phyloP scores from a whole-genome alignment of 2,888 invertebrate genomes.

The Lasius platythorax region DNA sequence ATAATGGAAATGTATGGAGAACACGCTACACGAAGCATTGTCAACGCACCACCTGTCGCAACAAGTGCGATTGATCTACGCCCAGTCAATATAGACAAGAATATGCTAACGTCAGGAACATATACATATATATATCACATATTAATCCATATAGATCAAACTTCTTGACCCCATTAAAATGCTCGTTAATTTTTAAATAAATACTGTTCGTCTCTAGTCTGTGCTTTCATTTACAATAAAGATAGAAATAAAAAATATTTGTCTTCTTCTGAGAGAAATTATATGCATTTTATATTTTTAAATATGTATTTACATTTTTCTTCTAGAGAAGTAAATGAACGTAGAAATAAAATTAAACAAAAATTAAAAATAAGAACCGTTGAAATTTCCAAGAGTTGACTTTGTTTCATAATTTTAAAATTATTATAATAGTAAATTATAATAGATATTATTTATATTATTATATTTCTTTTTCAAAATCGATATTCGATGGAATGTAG shows the following conservation, averaged over 20 bases:
- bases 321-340: not conserved
- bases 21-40: constrained; percentile 57
- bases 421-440: not conserved
- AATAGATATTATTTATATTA: not conserved
- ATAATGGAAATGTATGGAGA: constrained; percentile 72
- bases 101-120: constrained; percentile 36
- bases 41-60: constrained; percentile 58
- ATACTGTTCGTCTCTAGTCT: not conserved
- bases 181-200: not conserved
- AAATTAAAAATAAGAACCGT: not conserved
- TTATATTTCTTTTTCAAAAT: not conserved
- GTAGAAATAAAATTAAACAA: not conserved
- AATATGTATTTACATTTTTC: not conserved
- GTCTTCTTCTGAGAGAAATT: not conserved
- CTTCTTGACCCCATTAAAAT: not conserved
- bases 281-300: not conserved
- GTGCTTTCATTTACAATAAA: not conserved
- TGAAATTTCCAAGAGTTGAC: not conserved
- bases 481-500: not conserved
- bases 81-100: constrained; percentile 36
- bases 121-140: too few relatives aligned
- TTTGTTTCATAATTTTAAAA: not conserved
- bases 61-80: constrained; percentile 60
- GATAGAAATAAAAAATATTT: not conserved
- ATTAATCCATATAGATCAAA: constrained; percentile 1